Percentiles rank a stretch among this genome's conserved stretches.
Evolutionary conservation across 2,113 vertebrate genomes (phyloP).

Genomic region (Tretioscincus oriximinensis): DNA sequence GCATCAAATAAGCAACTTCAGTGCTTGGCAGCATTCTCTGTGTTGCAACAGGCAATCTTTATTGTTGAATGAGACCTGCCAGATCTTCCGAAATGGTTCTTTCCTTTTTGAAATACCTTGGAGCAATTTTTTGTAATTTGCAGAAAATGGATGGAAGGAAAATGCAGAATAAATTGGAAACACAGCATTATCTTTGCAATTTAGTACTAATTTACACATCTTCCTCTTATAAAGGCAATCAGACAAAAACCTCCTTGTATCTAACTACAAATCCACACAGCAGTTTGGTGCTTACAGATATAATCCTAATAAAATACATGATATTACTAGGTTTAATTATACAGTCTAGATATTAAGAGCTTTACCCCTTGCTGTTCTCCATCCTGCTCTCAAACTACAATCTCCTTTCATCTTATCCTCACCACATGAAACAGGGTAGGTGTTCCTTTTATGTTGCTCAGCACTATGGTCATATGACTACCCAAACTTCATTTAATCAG

Average conservation of each 20-base stretch:
- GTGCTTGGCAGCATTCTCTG: too few species aligned
- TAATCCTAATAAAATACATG: constrained; percentile 64
- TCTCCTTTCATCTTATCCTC: constrained; percentile 60
- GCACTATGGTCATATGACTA: constrained; percentile 49
- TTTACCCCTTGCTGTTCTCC: constrained; percentile 66
- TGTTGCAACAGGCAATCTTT: too few species aligned
- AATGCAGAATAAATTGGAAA: too few species aligned
- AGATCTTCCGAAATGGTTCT: too few species aligned
- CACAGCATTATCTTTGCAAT: neutral
- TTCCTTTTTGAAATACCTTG: too few species aligned
- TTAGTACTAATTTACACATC: neutral
- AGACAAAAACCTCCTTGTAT: neutral
- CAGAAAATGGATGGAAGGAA: too few species aligned
- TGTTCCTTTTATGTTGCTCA: constrained; percentile 55
- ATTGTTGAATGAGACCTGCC: too few species aligned
- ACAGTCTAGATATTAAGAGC: constrained; percentile 68
- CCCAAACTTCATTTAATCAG: constrained; percentile 60
- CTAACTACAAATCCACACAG: constrained; percentile 30
- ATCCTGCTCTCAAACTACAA: constrained; percentile 56
- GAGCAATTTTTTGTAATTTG: too few species aligned
- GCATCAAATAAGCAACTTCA: too few species aligned
- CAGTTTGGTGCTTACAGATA: constrained; percentile 61
- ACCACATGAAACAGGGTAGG: constrained; percentile 64
- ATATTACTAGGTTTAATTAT: constrained; percentile 65
- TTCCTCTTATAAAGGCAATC: neutral